A percentile compares a stretch with the other conserved stretches of the same genome.
Evolutionary conservation across 2,113 vertebrate genomes (phyloP).

Genomic region (Aptenodytes patagonicus): DNA sequence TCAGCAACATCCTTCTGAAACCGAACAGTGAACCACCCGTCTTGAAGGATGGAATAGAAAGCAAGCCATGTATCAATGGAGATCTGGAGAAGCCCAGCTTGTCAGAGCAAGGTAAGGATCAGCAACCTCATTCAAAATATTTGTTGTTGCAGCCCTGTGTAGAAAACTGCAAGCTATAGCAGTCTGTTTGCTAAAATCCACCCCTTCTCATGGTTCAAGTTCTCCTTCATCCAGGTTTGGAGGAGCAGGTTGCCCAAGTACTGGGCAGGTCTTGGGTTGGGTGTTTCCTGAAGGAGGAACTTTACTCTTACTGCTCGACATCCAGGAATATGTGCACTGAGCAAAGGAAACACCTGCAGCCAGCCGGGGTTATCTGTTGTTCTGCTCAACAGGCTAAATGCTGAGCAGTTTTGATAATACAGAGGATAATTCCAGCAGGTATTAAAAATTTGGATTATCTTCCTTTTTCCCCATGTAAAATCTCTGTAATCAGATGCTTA

Average conservation of each 20-base stretch:
- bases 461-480: not conserved
- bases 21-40: slow-evolving; percentile 43
- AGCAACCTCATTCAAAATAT: fast-evolving
- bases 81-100: slow-evolving; percentile 71
- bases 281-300: not conserved
- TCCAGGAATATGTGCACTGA: not conserved
- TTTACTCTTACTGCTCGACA: not conserved
- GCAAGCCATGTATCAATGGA: slow-evolving; percentile 72
- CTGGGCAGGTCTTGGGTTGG: not conserved
- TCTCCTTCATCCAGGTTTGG: not conserved
- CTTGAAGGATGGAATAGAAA: not conserved
- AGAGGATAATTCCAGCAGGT: not conserved
- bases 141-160: not conserved
- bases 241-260: not conserved
- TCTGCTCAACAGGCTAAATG: not conserved
- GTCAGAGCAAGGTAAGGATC: slow-evolving; percentile 79
- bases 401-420: not conserved
- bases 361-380: not conserved
- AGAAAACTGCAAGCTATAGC: not conserved
- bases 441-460: not conserved
- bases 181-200: not conserved
- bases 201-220: not conserved
- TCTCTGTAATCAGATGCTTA: not conserved
- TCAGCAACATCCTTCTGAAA: slow-evolving; percentile 89
- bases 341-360: not conserved